Evolutionary conservation across 2,113 vertebrate genomes (phyloP), one percentile per base, ranked within the genome.

Genomic region (Hippocampus guttulatus): DNA sequence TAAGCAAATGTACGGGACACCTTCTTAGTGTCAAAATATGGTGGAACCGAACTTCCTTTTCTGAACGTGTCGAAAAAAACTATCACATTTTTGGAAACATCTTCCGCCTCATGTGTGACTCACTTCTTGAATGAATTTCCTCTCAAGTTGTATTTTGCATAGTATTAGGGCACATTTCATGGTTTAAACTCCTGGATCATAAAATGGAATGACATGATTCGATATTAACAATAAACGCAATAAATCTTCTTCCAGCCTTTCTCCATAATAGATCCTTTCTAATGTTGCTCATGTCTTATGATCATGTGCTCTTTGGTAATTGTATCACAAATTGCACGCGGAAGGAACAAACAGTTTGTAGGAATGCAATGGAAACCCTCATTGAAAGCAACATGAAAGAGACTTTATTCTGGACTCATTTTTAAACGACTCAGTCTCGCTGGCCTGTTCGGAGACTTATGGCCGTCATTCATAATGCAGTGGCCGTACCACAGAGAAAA

Each of bases 401-500:
- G 2, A 25, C n/a, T 52, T 7, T 14, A 30, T 69, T 57, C 41
- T 57, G 11, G 43, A 45, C 9, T 18, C 67, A 67, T 65, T 71
- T 38, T 68, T 73, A 54, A 64, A 40, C 69, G 69, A 76, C 81
- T 79, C 75, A 80, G 64, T 70, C 78, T 75, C 80, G 76, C 81
- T 81, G 83, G 67, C 77, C 18, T 58, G 52, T 55, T 64, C 69
- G 23, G 20, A 71, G 75, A 81, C 90, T 89, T 87, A 87, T 80
- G 90, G 85, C 68, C 72, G 70, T 77, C 73, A 79, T 90, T 77
- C 78, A 90, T 90, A 87, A 91, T 89, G 78, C 69, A 91, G 67
- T 20, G 72, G 27, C 23, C 47, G 64, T 14, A 58, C 45, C 30
- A 43, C 3, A 65, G 69, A 74, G 40, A 27, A 68, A 73, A 20